Evolutionary conservation across 2,888 invertebrate species (phyloP).

Genomic region (Stenchaetothrips biformis): DNA sequence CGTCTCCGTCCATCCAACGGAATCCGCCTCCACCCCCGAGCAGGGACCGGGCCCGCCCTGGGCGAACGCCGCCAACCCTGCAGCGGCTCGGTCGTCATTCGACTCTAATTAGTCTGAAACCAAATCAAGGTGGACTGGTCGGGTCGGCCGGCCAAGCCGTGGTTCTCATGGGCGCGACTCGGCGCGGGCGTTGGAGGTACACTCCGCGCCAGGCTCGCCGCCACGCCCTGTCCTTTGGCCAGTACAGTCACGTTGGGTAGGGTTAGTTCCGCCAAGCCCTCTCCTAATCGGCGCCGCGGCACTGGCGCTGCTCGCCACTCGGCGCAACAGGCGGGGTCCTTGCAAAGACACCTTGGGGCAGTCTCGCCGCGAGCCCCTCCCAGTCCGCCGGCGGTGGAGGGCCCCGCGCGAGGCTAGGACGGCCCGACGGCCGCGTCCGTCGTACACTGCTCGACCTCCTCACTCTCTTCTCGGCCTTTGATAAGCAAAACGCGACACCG

Average conservation of each 20-base stretch:
- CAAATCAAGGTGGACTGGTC: neutral
- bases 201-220: neutral
- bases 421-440: no score
- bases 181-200: neutral
- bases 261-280: neutral
- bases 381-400: no score
- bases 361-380: no score
- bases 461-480: neutral
- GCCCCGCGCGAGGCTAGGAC: neutral
- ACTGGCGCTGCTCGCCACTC: neutral
- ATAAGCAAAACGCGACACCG: slow-evolving; percentile 21
- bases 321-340: no score
- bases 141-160: neutral
- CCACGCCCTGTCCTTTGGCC: neutral
- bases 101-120: neutral
- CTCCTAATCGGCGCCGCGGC: neutral
- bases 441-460: neutral
- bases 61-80: neutral
- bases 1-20: neutral
- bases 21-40: neutral
- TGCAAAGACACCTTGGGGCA: no score
- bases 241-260: neutral
- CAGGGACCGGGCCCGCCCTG: neutral
- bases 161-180: neutral
- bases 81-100: neutral